Base-by-base conservation (phyloP, 2,888 invertebrate genomes). In the Elmis aenea region DNA sequence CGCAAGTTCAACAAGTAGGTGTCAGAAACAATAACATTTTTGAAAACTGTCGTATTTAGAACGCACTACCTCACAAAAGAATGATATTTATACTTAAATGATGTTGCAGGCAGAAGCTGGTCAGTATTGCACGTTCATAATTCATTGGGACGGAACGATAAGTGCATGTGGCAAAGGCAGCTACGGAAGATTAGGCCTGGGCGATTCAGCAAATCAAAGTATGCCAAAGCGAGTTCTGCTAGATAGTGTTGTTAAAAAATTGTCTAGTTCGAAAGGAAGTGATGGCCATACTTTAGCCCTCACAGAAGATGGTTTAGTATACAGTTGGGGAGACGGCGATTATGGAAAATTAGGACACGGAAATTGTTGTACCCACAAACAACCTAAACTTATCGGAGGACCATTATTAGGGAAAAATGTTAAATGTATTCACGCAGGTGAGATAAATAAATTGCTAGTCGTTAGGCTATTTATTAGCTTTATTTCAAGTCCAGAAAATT, bases 111-210 rank as follows among this genome's bases (percentile, higher is more conserved):
- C 75, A 21, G 80, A 79, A 61, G 77, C 79, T 12, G 79, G 79
- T 1, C 78, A 78, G 54, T 79, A 77, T 52, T 79, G 79, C 55
- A 77, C 79, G 1, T 79, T 79, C 61, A 65, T 75, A 2, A 71
- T 79, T 6, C 73, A 76, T 49, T 66, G 63, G 42, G 75, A 75
- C 55, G 77, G 77, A 2, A 67, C 69, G 30, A 71, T 78, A 10
- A 73, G 71, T 51, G 79, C 77, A 2, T 78, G 78, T 59, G 77
- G 78, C 2, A 78, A 77, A 60, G 77, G 77, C 1, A 77, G 76
- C 51, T 79, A 78, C 57, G 79, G 79, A 1, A 67, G 78, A 13
- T 60, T 79, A n/a, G 79, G 79, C 1, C 64, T 79, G 1, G 79
- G 79, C 1, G 78, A 78, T 58, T 77, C 77, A 1, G 72, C 71